These are phyloP conservation scores for Leptodactylus fallax DNA, from an alignment of 2,797 vertebrate genomes.

Conservation along the genomic window DNA sequence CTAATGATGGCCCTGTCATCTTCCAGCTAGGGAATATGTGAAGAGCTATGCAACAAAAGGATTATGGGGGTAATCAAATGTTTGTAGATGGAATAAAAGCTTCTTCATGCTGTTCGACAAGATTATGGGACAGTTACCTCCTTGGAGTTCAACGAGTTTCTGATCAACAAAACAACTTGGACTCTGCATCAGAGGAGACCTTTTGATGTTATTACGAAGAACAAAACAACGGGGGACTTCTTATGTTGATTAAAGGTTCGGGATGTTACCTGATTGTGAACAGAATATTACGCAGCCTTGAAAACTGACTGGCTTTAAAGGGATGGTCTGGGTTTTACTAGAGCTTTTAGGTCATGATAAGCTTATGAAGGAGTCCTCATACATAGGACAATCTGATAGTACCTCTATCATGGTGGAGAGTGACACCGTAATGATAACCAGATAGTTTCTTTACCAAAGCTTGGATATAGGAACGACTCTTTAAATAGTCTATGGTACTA, in stretches of 20 bases:
- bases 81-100: conserved; percentile 23
- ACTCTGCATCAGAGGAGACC: conserved; percentile 5
- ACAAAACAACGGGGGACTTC: neutral
- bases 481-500: no score
- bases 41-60: conserved; percentile 16
- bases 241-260: neutral
- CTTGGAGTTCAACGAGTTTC: neutral
- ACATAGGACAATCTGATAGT: neutral
- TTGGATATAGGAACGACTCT: no score
- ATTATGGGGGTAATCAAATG: conserved; percentile 23
- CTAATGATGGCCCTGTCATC: conserved; percentile 31
- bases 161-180: conserved; percentile 1
- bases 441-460: no score
- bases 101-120: conserved; percentile 19
- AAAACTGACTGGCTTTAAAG: neutral
- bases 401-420: no score
- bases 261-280: neutral
- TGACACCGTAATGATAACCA: no score
- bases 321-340: neutral
- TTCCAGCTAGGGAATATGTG: conserved; percentile 11
- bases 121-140: conserved; percentile 21
- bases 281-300: neutral
- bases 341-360: neutral
- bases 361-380: neutral
- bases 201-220: conserved; percentile 22